phyloP scores from a whole-genome alignment of 2,888 invertebrate genomes.

The Blastobasis lacticolella region DNA sequence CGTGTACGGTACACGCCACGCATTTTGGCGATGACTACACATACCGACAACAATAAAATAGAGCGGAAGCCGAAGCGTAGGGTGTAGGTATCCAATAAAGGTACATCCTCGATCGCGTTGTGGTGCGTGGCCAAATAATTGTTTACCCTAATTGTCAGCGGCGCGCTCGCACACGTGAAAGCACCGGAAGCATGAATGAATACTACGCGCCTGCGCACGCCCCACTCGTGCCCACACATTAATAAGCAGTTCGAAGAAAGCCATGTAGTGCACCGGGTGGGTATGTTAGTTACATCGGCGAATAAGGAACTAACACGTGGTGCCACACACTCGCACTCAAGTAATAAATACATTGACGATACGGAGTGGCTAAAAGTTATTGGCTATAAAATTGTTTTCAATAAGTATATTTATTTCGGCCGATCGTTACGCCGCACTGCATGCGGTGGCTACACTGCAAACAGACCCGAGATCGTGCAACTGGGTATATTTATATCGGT shows the following conservation, averaged over 20 bases:
- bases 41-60: no score
- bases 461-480: background rate
- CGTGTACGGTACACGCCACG: no score
- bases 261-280: background rate
- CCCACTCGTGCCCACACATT: slow-evolving; percentile 9
- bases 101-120: background rate
- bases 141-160: slow-evolving; percentile 4
- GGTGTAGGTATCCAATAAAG: no score
- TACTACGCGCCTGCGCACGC: slow-evolving; percentile 21
- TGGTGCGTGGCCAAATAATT: background rate
- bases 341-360: slow-evolving; percentile 1
- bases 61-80: no score
- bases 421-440: background rate
- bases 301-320: background rate
- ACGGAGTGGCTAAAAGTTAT: slow-evolving; percentile 3
- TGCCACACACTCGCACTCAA: background rate
- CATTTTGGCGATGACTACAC: no score
- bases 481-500: background rate
- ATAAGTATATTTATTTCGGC: background rate
- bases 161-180: slow-evolving; percentile 27
- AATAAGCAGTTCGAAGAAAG: slow-evolving; percentile 11
- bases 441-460: background rate
- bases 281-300: no score
- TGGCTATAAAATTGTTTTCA: slow-evolving; percentile 6
- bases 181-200: slow-evolving; percentile 37